phyloP scores from a whole-genome alignment of 2,888 invertebrate species.

The Lissonota sp. region DNA sequence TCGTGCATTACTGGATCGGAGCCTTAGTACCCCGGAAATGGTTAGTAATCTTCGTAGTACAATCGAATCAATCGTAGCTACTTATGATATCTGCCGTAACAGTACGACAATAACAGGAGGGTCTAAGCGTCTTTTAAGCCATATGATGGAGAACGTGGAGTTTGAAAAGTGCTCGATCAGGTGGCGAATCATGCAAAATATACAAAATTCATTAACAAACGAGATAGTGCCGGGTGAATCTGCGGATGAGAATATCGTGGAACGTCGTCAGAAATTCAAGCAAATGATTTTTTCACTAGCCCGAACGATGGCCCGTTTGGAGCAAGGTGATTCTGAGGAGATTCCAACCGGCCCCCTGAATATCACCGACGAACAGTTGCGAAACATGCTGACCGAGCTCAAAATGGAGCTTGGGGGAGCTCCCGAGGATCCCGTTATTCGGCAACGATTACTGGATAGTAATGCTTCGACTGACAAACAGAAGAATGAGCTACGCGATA shows the following conservation, averaged over 20 bases:
- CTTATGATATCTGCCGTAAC: background rate
- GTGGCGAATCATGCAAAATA: background rate
- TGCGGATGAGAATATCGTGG: slow-evolving; percentile 8
- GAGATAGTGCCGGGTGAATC: slow-evolving; percentile 36
- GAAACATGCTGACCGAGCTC: background rate
- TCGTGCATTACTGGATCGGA: background rate
- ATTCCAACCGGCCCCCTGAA: background rate
- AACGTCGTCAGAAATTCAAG: slow-evolving; percentile 10
- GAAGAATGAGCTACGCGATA: background rate
- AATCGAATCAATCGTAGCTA: background rate
- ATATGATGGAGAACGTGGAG: slow-evolving; percentile 1
- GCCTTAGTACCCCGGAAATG: background rate
- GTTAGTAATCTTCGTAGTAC: slow-evolving; percentile 1
- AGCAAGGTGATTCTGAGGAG: background rate
- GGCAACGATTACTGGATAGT: background rate
- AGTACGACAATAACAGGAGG: background rate
- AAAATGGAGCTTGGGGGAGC: background rate
- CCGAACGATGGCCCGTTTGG: background rate
- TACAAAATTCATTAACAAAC: slow-evolving; percentile 6
- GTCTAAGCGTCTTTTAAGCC: background rate
- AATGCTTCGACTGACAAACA: slow-evolving; percentile 4
- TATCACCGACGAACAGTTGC: slow-evolving; percentile 13
- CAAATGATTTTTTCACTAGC: background rate
- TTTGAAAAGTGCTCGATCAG: slow-evolving; percentile 2
- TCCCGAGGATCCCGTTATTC: slow-evolving; percentile 6